Conservation (phyloP, 2,797 vertebrate genomes). For the Malacoctenus gilli region DNA sequence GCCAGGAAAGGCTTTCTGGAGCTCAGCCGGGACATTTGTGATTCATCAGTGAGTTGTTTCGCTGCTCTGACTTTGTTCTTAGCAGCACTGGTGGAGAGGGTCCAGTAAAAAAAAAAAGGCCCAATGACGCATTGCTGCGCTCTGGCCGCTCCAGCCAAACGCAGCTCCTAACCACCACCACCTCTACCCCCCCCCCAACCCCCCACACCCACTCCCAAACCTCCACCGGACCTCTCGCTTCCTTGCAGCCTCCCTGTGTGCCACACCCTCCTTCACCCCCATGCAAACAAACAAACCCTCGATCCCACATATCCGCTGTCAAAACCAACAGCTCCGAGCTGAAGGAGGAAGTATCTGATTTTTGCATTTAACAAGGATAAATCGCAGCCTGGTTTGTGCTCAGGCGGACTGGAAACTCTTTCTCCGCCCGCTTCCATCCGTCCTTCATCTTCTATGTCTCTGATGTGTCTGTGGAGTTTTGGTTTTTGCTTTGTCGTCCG, state of each 20-base stretch:
- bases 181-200: constrained; percentile 1
- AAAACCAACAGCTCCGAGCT: constrained; percentile 29
- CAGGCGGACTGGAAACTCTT: constrained; percentile 35
- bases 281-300: constrained; percentile 58
- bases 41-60: constrained; percentile 72
- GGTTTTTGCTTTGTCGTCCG: no score
- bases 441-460: no score
- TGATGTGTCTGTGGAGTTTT: no score
- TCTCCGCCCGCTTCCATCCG: constrained; percentile 29
- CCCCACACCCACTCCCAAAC: constrained; percentile 15
- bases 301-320: constrained; percentile 51
- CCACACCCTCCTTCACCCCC: constrained; percentile 39
- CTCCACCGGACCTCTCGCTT: constrained; percentile 38
- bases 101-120: constrained; percentile 55
- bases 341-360: constrained; percentile 40
- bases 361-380: constrained; percentile 36
- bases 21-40: constrained; percentile 71
- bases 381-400: constrained; percentile 31
- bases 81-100: constrained; percentile 52
- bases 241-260: constrained; percentile 30
- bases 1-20: constrained; percentile 63
- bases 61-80: constrained; percentile 69
- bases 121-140: constrained; percentile 59
- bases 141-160: constrained; percentile 46
- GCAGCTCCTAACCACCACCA: constrained; percentile 19